Percentiles rank a stretch among this genome's conserved stretches.
Conservation (phyloP, 2,888 invertebrate genomes). For the Lamellibrachia satsuma region DNA sequence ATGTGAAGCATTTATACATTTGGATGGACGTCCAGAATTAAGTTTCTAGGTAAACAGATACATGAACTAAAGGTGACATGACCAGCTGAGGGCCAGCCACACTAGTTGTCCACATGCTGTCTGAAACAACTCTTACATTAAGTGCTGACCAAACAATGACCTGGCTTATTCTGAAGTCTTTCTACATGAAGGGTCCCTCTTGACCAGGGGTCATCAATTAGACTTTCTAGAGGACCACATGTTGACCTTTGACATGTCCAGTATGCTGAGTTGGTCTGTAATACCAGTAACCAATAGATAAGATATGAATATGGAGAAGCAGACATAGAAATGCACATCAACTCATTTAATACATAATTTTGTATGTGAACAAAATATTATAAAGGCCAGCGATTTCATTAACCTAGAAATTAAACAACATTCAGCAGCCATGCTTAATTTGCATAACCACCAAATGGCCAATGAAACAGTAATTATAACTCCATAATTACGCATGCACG, state of each 20-base stretch:
- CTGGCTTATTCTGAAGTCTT: not conserved
- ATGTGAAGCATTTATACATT: not conserved
- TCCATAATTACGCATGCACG: not conserved
- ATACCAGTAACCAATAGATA: not conserved
- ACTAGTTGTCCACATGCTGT: not conserved
- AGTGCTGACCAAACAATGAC: conserved; percentile 1
- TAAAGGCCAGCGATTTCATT: not conserved
- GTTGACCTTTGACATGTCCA: not conserved
- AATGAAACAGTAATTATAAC: not conserved
- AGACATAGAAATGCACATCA: not conserved
- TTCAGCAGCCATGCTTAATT: not conserved
- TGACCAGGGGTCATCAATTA: not conserved
- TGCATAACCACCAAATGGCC: not conserved
- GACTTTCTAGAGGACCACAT: not conserved
- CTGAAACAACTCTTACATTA: not conserved
- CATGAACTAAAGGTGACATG: not conserved
- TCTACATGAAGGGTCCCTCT: not conserved
- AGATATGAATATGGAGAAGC: not conserved
- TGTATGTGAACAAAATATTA: not conserved
- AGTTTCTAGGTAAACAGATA: not conserved
- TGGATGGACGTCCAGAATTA: not conserved
- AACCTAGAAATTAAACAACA: not conserved
- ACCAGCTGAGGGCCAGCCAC: not conserved
- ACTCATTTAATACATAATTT: not conserved
- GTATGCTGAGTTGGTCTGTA: not conserved